Percentiles rank a stretch among this genome's conserved stretches.
Evolutionary conservation across 2,113 vertebrate genomes (phyloP).

Genomic region (Anhinga rufa): DNA sequence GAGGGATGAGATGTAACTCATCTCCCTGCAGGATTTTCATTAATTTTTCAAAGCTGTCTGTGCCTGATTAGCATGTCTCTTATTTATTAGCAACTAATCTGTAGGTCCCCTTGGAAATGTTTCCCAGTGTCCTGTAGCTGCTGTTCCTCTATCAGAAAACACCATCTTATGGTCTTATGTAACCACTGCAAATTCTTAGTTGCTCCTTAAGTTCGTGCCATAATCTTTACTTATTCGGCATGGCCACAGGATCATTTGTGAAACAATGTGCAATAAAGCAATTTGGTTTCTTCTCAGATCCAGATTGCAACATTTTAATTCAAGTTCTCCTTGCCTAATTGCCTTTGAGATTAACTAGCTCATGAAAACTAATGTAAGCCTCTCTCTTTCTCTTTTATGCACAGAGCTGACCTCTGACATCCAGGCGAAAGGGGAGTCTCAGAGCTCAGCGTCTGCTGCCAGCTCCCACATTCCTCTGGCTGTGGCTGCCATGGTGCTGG

Average conservation of each 20-base stretch:
- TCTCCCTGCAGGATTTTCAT: not conserved
- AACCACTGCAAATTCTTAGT: not conserved
- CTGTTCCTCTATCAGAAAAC: not conserved
- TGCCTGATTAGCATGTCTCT: not conserved
- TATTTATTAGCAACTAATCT: not conserved
- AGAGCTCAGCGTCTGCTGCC: not conserved
- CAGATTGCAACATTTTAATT: not conserved
- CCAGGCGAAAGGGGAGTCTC: not conserved
- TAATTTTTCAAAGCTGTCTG: not conserved
- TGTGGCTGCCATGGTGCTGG: not conserved
- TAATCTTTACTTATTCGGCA: not conserved
- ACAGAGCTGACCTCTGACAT: not conserved
- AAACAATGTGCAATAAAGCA: not conserved
- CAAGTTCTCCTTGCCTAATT: not conserved
- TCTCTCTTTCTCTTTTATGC: not conserved
- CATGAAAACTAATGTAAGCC: not conserved
- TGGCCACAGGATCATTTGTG: not conserved
- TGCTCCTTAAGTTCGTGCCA: not conserved
- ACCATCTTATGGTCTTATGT: not conserved
- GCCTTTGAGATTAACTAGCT: not conserved
- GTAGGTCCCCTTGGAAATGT: not conserved
- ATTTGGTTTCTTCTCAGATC: not conserved
- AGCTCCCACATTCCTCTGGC: not conserved
- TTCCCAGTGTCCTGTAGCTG: not conserved
- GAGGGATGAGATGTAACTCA: not conserved